phyloP scores from a whole-genome alignment of 2,797 vertebrate species.

The Acanthopagrus latus region DNA sequence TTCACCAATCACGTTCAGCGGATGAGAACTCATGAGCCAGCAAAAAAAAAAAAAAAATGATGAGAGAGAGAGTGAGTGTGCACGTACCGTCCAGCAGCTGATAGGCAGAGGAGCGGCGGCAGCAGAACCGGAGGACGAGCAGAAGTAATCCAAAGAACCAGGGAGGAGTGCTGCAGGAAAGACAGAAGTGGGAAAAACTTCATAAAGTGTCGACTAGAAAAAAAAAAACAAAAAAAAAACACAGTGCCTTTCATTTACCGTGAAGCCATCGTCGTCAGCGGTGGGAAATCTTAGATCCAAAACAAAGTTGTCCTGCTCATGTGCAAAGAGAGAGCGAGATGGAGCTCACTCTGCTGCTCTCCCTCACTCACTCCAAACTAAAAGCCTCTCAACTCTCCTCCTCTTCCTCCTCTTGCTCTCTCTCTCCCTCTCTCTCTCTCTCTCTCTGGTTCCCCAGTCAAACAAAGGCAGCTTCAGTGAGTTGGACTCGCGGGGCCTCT shows the following conservation, averaged over 20 bases:
- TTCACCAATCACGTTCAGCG: constrained; percentile 40
- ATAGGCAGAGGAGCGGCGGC: constrained; percentile 68
- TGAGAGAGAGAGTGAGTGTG: neutral
- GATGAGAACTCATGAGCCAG: constrained; percentile 46
- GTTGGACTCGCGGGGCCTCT: constrained; percentile 82
- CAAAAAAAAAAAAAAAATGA: constrained; percentile 23
- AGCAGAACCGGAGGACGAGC: constrained; percentile 66
- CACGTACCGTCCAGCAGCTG: constrained; percentile 83
- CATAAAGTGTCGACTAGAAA: constrained; percentile 14
- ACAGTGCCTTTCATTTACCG: constrained; percentile 69
- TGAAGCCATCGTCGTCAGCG: constrained; percentile 77
- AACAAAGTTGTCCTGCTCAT: constrained; percentile 68
- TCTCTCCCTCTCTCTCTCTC: constrained; percentile 32
- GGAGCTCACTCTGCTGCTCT: constrained; percentile 75
- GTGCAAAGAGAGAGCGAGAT: constrained; percentile 70
- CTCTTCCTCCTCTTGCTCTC: constrained; percentile 45
- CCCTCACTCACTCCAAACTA: constrained; percentile 58
- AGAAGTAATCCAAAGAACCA: constrained; percentile 81
- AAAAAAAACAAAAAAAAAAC: no score
- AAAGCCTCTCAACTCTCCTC: constrained; percentile 57
- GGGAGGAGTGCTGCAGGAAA: constrained; percentile 69
- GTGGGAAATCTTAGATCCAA: constrained; percentile 55
- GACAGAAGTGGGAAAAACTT: constrained; percentile 53
- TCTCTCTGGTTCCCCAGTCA: constrained; percentile 77
- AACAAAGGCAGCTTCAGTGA: constrained; percentile 93